Percentiles rank a stretch among this genome's conserved stretches.
Conservation (phyloP, 2,113 vertebrate species). For the Sapayoa aenigma region DNA sequence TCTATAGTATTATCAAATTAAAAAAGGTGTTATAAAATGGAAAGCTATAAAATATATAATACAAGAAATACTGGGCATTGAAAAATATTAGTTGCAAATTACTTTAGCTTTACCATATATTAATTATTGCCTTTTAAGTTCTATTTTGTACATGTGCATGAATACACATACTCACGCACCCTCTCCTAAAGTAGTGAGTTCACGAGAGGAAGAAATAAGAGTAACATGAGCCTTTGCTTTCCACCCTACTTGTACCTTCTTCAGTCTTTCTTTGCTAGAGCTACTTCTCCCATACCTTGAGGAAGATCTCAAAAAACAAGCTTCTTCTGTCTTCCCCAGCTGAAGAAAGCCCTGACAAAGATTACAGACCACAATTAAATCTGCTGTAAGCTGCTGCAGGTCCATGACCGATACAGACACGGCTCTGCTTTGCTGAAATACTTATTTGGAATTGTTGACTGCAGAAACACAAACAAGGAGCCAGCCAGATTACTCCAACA, state of each 20-base stretch:
- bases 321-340: neutral
- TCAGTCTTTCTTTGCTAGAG: neutral
- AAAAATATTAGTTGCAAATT: neutral
- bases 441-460: neutral
- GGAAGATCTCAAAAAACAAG: neutral
- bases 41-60: conserved; percentile 24
- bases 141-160: neutral
- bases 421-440: neutral
- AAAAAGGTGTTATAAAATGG: conserved; percentile 21
- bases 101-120: neutral
- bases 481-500: neutral
- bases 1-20: neutral
- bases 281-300: neutral
- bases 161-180: neutral
- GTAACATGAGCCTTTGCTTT: neutral
- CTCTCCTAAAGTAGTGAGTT: neutral
- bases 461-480: neutral
- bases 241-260: neutral
- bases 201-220: neutral
- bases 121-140: neutral
- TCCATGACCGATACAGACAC: neutral
- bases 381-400: neutral
- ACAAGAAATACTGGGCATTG: neutral
- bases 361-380: neutral
- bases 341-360: neutral